Base-by-base conservation (phyloP, 2,113 vertebrate genomes). In the Alligator mississippiensis region DNA sequence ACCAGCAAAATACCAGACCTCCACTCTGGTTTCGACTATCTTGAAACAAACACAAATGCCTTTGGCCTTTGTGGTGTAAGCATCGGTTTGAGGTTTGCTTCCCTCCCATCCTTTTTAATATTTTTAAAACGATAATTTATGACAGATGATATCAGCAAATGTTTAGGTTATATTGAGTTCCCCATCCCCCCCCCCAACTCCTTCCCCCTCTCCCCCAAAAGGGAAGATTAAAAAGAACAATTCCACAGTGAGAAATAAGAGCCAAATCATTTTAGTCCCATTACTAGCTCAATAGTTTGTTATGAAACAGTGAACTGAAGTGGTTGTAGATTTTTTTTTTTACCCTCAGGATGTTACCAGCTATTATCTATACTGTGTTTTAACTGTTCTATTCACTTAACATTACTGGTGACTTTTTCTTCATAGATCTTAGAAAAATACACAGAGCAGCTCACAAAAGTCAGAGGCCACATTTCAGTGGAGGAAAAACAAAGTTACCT, bases 1-100 rank as follows among this genome's bases (percentile, higher is more conserved):
- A 97, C 97, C 93, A 98, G 95, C 95, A 96, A 97, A 98, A 98
- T 95, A 97, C 95, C 97, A 98, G 97, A 96, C 97, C 95, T 97
- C 93, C 79, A 81, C 93, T 97, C 95, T 87, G 92, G 88, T 94
- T 90, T 96, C 61, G 4, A 55, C 61, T 95, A 90, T 97, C 97
- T 96, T 90, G 95, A 97, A 97, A 97, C 95, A 97, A 96, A 97
- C 85, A 96, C 84, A 97, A 96, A 97, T 93, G 94, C 90, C 95
- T 96, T 96, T 97, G 96, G 95, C 97, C 93, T 96, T 95, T 96
- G 86, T 76, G 93, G 88, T 87, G 94, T 93, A 91, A 96, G 93
- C 81, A 89, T 60, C 91, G 81, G 18, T 92, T 94, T 93, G 91
- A 96, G 82, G 72, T 89, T 97, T 95, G 94, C 76, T 90, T 74